Evolutionary conservation across 2,888 invertebrate species (phyloP).

Genomic region (Allacma fusca): DNA sequence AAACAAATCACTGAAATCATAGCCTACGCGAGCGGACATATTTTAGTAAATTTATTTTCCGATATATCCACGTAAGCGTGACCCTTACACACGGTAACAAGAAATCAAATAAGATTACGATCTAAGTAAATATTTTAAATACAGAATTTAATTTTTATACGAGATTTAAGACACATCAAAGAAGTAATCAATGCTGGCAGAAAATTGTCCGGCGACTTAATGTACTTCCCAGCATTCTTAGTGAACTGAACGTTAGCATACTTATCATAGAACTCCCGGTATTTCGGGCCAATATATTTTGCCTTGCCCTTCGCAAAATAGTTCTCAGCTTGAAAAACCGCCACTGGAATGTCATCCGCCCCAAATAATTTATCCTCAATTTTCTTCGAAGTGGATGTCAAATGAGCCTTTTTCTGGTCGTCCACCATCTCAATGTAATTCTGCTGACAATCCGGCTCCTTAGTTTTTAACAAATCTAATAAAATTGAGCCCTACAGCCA

Average conservation of each 20-base stretch:
- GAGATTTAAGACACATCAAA: slow-evolving; percentile 81
- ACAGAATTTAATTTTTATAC: too few relatives aligned
- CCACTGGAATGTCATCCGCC: slow-evolving; percentile 73
- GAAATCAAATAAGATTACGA: too few relatives aligned
- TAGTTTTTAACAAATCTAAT: slow-evolving; percentile 79
- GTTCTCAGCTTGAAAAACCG: slow-evolving; percentile 72
- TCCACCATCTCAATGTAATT: slow-evolving; percentile 87
- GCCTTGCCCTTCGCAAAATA: slow-evolving; percentile 87
- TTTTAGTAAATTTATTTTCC: too few relatives aligned
- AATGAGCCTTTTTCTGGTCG: slow-evolving; percentile 80
- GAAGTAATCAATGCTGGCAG: slow-evolving; percentile 83
- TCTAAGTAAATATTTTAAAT: too few relatives aligned
- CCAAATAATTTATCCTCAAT: slow-evolving; percentile 77
- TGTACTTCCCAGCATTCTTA: slow-evolving; percentile 92
- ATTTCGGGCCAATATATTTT: slow-evolving; percentile 87
- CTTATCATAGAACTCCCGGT: slow-evolving; percentile 80
- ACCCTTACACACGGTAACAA: too few relatives aligned
- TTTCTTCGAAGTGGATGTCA: slow-evolving; percentile 74
- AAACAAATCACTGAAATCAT: too few relatives aligned
- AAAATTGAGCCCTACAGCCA: slow-evolving; percentile 85
- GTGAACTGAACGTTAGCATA: slow-evolving; percentile 80
- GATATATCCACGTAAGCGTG: too few relatives aligned
- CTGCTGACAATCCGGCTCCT: slow-evolving; percentile 85
- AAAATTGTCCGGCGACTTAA: slow-evolving; percentile 88
- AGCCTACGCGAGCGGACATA: too few relatives aligned